Conservation (phyloP, 2,888 invertebrate genomes). For the Euplexia lucipara region DNA sequence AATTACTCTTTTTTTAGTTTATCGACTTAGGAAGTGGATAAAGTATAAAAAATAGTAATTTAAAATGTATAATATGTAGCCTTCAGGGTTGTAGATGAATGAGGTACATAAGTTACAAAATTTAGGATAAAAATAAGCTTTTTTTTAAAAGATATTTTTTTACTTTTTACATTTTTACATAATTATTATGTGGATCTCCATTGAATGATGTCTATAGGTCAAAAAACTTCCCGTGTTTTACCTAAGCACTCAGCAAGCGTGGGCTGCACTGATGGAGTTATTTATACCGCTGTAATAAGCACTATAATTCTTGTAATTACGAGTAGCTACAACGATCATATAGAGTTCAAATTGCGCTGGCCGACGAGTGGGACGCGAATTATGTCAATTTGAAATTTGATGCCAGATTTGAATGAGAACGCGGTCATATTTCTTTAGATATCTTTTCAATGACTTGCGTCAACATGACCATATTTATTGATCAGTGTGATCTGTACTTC, state of each 20-base stretch:
- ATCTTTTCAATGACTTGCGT: not conserved
- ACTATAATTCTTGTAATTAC: slow-evolving; percentile 26
- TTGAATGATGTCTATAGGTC: not conserved
- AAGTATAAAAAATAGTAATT: too few species aligned
- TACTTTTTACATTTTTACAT: not conserved
- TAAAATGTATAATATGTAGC: too few species aligned
- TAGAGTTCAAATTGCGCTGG: not conserved
- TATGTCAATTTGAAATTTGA: slow-evolving; percentile 10
- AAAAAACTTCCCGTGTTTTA: slow-evolving; percentile 2
- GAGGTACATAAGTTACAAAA: too few species aligned
- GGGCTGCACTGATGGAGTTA: slow-evolving; percentile 40
- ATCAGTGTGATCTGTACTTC: slow-evolving; percentile 5
- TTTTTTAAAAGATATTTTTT: too few species aligned
- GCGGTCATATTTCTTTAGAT: not conserved
- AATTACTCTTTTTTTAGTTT: too few species aligned
- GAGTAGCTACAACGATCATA: not conserved
- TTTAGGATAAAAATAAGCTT: too few species aligned
- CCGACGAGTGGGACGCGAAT: not conserved
- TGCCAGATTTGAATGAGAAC: not conserved
- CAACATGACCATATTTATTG: not conserved
- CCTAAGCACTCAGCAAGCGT: slow-evolving; percentile 1
- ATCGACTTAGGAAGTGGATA: too few species aligned
- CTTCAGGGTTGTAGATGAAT: too few species aligned
- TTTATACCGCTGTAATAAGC: slow-evolving; percentile 42
- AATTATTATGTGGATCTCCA: slow-evolving; percentile 9